Evolutionary conservation across 2,888 invertebrate genomes (phyloP).

Genomic region (Strigamia maritima): DNA sequence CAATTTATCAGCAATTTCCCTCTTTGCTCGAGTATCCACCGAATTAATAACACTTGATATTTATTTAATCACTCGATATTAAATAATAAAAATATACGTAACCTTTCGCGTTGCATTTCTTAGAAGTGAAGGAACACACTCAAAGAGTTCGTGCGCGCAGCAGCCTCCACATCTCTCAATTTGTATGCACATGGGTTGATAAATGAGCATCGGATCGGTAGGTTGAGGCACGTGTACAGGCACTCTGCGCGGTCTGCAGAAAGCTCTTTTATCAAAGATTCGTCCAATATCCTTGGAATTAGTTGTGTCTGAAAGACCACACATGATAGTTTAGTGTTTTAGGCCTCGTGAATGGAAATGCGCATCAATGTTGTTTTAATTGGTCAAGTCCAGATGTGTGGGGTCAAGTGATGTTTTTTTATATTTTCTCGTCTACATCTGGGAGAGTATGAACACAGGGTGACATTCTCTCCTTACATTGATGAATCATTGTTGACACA

Average conservation of each 20-base stretch:
- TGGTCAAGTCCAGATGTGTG: conserved; percentile 20
- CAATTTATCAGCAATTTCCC: too few relatives aligned
- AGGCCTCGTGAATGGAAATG: background rate
- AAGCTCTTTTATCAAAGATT: conserved; percentile 43
- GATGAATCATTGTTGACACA: conserved; percentile 8
- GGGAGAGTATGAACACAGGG: background rate
- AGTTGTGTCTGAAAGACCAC: conserved; percentile 27
- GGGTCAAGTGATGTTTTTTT: background rate
- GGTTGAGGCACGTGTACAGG: conserved; percentile 43
- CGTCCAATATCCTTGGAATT: conserved; percentile 39
- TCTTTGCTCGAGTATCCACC: too few relatives aligned
- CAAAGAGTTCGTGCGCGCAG: conserved; percentile 48
- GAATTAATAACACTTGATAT: too few relatives aligned
- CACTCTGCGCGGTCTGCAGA: conserved; percentile 43
- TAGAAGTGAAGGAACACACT: conserved; percentile 42
- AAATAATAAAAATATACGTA: background rate
- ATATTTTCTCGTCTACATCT: background rate
- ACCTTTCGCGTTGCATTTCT: conserved; percentile 42
- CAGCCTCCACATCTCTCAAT: conserved; percentile 50
- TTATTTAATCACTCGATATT: background rate
- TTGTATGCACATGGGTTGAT: conserved; percentile 50
- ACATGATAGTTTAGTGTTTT: background rate
- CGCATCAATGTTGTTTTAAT: background rate
- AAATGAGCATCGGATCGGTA: conserved; percentile 41
- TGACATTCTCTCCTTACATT: background rate